Conservation (phyloP, 2,888 invertebrate genomes). For the Subacronicta megacephala region DNA sequence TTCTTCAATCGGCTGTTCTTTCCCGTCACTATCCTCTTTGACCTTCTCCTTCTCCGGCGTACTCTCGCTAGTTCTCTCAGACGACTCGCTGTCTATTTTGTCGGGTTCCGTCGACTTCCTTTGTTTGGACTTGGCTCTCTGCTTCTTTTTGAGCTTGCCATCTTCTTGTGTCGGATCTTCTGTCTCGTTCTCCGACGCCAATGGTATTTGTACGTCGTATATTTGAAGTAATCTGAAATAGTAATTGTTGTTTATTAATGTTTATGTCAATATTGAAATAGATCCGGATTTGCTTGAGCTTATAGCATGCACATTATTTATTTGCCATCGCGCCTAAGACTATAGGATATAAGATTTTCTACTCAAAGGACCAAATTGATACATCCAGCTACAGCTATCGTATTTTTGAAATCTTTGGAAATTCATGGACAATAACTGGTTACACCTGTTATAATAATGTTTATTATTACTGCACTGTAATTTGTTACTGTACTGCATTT, state of each 20-base stretch:
- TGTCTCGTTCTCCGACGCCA: slow-evolving; percentile 85
- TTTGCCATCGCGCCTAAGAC: no score
- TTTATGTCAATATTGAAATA: no score
- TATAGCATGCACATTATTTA: no score
- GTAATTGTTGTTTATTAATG: not conserved
- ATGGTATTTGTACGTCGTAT: slow-evolving; percentile 92
- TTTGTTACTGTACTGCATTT: no score
- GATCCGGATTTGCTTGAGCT: no score
- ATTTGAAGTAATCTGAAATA: slow-evolving; percentile 92
- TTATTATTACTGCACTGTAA: no score
- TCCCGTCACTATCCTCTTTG: slow-evolving; percentile 52
- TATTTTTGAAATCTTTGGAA: no score
- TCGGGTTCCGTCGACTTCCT: slow-evolving; percentile 80
- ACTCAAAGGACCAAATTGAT: no score
- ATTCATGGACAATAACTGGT: no score
- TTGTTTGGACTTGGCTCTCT: slow-evolving; percentile 80
- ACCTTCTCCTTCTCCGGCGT: slow-evolving; percentile 77
- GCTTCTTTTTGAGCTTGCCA: slow-evolving; percentile 80
- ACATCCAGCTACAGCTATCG: no score
- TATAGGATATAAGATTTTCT: no score
- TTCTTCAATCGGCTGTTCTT: slow-evolving; percentile 73
- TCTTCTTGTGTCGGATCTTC: slow-evolving; percentile 78
- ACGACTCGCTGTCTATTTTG: slow-evolving; percentile 75
- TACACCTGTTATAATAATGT: no score
- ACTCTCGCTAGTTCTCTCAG: slow-evolving; percentile 76